phyloP scores from a whole-genome alignment of 2,888 invertebrate species.

The Caradrina kadenii region DNA sequence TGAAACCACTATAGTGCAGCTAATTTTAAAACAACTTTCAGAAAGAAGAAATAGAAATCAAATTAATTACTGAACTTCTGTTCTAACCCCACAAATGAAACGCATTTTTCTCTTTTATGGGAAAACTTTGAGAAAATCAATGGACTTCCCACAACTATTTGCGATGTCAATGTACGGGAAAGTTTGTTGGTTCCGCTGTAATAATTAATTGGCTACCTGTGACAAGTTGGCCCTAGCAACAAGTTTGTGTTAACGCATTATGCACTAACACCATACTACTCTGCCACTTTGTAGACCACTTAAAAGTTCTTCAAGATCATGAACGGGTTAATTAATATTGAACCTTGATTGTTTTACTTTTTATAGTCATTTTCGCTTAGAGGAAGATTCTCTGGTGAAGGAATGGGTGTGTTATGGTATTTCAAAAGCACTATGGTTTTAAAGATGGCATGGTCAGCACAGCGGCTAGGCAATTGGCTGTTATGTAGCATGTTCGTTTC shows the following conservation, averaged over 20 bases:
- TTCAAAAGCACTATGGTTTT: too few relatives aligned
- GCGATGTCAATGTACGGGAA: conserved; percentile 19
- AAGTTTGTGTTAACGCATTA: not conserved
- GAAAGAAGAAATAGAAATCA: conserved; percentile 17
- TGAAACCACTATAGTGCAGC: conserved; percentile 10
- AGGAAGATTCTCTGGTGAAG: not conserved
- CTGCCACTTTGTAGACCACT: not conserved
- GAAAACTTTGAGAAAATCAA: conserved; percentile 40
- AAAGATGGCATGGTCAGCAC: too few relatives aligned
- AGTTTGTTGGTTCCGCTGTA: conserved; percentile 7
- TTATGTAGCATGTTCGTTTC: too few relatives aligned
- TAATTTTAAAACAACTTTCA: not conserved
- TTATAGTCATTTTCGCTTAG: not conserved
- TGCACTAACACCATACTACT: not conserved
- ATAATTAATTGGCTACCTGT: conserved; percentile 10
- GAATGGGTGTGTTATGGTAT: not conserved
- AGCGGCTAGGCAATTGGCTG: too few relatives aligned
- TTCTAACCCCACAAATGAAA: conserved; percentile 42
- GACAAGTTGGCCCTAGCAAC: not conserved
- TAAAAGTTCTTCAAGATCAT: conserved; percentile 10
- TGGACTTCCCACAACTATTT: conserved; percentile 38
- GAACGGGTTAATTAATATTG: not conserved
- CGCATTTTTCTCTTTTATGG: conserved; percentile 56
- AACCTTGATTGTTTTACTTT: not conserved
- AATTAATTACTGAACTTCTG: conserved; percentile 49